A percentile compares a stretch with the other conserved stretches of the same genome.
These are phyloP conservation scores for Nannoperca australis DNA, from an alignment of 2,797 vertebrate species.

Conservation along the genomic window DNA sequence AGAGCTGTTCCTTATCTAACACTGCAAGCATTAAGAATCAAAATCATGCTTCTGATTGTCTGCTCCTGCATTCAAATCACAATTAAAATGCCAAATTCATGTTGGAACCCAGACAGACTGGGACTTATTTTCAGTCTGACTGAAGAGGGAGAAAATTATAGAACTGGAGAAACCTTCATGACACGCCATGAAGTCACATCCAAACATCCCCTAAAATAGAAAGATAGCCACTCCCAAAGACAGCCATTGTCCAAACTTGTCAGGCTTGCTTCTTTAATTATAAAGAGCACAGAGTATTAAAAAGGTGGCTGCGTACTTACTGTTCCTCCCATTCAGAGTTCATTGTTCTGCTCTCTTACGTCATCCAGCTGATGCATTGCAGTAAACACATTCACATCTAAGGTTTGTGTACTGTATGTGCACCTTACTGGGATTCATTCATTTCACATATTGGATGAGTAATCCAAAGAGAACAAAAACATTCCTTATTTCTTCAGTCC, in stretches of 20 bases:
- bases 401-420: not conserved
- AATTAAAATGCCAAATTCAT: not conserved
- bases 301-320: not conserved
- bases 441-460: not conserved
- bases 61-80: not conserved
- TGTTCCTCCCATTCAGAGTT: slow-evolving; percentile 7
- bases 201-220: not conserved
- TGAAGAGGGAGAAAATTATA: not conserved
- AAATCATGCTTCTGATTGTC: slow-evolving; percentile 4
- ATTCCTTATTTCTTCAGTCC: not conserved
- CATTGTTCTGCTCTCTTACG: slow-evolving; percentile 23
- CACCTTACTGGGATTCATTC: not conserved
- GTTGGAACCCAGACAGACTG: not conserved
- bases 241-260: slow-evolving; percentile 31
- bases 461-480: not conserved
- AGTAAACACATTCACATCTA: not conserved
- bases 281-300: not conserved
- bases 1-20: not conserved
- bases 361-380: not conserved
- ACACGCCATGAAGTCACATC: not conserved
- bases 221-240: slow-evolving; percentile 18
- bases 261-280: slow-evolving; percentile 38
- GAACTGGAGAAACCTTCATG: not conserved
- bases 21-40: not conserved
- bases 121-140: not conserved